Evolutionary conservation across 2,888 invertebrate species (phyloP).

Genomic region (Magallana nippona): DNA sequence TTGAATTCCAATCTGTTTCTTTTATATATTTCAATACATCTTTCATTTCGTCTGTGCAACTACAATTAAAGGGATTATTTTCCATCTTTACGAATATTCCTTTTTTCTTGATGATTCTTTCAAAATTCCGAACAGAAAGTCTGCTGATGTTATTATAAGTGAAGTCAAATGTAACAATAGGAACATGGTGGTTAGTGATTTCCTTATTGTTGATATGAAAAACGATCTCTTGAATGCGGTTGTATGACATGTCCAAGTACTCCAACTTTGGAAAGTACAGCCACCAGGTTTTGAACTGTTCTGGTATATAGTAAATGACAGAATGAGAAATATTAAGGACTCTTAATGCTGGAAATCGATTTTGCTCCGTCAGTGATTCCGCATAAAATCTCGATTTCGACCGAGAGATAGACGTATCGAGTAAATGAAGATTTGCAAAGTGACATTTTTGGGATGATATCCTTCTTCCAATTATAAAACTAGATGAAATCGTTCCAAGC

Average conservation of each 20-base stretch:
- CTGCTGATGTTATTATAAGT: slow-evolving; percentile 62
- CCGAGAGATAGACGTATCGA: slow-evolving; percentile 59
- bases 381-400: slow-evolving; percentile 58
- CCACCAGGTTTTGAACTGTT: slow-evolving; percentile 56
- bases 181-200: slow-evolving; percentile 8
- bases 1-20: slow-evolving; percentile 41
- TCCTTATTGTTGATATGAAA: slow-evolving; percentile 53
- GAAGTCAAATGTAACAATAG: slow-evolving; percentile 58
- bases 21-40: slow-evolving; percentile 50
- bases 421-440: slow-evolving; percentile 51
- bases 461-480: slow-evolving; percentile 38
- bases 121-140: slow-evolving; percentile 55
- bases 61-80: slow-evolving; percentile 63
- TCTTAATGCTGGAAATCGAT: slow-evolving; percentile 56
- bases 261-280: slow-evolving; percentile 62
- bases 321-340: slow-evolving; percentile 53
- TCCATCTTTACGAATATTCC: slow-evolving; percentile 60
- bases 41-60: slow-evolving; percentile 56
- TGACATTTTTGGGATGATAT: slow-evolving; percentile 54
- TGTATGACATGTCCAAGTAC: slow-evolving; percentile 63
- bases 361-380: slow-evolving; percentile 55
- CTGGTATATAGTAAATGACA: slow-evolving; percentile 15
- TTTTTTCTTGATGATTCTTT: slow-evolving; percentile 50
- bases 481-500: too few species aligned
- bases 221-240: slow-evolving; percentile 60